Evolutionary conservation across 2,113 vertebrate genomes (phyloP).

Genomic region (Chaetorhynchus papuensis): DNA sequence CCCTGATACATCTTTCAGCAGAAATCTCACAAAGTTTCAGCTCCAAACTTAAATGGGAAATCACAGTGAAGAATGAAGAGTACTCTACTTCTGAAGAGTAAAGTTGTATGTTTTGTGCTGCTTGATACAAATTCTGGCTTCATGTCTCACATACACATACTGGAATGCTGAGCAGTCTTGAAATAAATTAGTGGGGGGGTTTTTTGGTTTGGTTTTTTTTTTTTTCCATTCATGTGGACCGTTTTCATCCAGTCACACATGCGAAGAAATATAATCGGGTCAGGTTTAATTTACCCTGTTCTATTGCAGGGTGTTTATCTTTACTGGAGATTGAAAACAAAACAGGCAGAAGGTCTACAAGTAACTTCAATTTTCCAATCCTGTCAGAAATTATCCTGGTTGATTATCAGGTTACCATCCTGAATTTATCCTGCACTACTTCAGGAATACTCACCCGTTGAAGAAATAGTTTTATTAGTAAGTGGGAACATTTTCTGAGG

Average conservation of each 20-base stretch:
- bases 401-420: background rate
- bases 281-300: background rate
- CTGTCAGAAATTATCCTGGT: background rate
- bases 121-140: background rate
- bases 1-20: background rate
- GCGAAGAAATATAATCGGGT: background rate
- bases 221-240: background rate
- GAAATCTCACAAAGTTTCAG: background rate
- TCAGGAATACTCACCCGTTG: background rate
- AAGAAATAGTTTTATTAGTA: background rate
- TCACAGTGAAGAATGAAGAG: too few species aligned
- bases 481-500: background rate
- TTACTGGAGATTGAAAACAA: background rate
- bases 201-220: too few species aligned
- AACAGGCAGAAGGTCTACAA: slow-evolving; percentile 23
- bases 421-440: background rate
- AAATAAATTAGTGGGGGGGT: background rate
- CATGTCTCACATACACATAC: fast-evolving
- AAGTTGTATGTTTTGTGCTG: background rate
- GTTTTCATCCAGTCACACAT: background rate
- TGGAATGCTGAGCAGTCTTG: background rate
- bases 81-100: background rate
- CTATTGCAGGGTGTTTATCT: slow-evolving; percentile 1
- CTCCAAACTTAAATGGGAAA: background rate
- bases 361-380: slow-evolving; percentile 5